These are phyloP conservation scores for Phocoena sinus DNA, from an alignment of 2,113 vertebrate genomes.

Conservation along the genomic window DNA sequence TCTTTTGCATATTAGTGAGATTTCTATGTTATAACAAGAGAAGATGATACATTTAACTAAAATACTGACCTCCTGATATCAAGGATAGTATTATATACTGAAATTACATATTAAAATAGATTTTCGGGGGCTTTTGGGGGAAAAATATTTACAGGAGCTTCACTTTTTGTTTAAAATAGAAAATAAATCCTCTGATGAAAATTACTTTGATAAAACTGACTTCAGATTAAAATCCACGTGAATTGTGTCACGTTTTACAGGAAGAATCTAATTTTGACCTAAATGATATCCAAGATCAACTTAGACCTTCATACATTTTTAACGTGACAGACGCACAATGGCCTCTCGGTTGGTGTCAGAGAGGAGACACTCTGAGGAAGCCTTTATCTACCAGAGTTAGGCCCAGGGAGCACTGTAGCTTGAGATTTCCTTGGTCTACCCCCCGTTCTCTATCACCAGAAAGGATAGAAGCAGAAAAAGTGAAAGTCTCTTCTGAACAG, in stretches of 20 bases:
- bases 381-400: neutral
- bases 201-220: conserved; percentile 31
- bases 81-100: neutral
- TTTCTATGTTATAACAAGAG: conserved; percentile 14
- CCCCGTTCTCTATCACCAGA: neutral
- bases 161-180: conserved; percentile 37
- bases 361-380: neutral
- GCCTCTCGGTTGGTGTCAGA: neutral
- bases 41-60: neutral
- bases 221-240: neutral
- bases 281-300: neutral
- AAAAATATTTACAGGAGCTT: neutral
- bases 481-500: neutral
- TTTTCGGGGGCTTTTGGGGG: neutral
- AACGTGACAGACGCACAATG: neutral
- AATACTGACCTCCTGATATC: conserved; percentile 17
- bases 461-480: neutral
- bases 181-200: conserved; percentile 45
- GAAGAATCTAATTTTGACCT: conserved; percentile 44
- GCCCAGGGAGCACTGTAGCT: neutral
- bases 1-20: neutral
- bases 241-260: neutral
- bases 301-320: neutral
- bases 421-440: neutral
- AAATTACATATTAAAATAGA: neutral